Percentiles rank a stretch among this genome's conserved stretches.
Conservation (phyloP, 2,888 invertebrate species). For the Sarcophaga subvicina region DNA sequence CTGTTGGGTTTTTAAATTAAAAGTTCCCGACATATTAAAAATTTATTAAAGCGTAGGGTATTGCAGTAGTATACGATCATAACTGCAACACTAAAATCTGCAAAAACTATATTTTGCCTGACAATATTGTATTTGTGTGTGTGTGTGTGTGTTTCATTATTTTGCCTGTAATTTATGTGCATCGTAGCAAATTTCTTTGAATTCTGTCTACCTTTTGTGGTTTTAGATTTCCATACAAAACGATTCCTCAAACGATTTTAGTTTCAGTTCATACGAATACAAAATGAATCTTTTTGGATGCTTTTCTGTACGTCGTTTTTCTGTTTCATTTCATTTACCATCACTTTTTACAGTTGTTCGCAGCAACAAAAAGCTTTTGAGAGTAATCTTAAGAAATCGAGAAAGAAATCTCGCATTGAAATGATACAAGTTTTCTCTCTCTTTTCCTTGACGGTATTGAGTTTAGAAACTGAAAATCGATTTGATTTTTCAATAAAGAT, state of each 20-base stretch:
- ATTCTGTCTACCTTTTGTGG: conserved; percentile 55
- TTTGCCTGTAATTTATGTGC: conserved; percentile 27
- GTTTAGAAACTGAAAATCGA: no score
- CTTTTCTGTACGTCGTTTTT: neutral
- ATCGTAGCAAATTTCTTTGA: conserved; percentile 55
- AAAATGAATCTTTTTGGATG: conserved; percentile 12
- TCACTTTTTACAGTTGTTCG: conserved; percentile 40
- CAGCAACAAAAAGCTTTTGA: neutral
- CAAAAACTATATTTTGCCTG: neutral
- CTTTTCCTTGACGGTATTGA: no score
- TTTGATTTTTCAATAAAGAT: no score
- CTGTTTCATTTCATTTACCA: conserved; percentile 13
- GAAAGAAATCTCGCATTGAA: neutral
- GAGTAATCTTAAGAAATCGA: neutral
- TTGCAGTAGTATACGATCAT: neutral
- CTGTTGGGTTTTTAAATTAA: no score
- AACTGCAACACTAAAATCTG: neutral
- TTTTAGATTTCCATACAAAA: conserved; percentile 21
- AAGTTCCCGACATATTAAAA: no score
- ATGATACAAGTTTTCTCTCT: no score
- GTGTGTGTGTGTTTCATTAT: neutral
- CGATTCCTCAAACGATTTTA: neutral
- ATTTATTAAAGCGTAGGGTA: neutral
- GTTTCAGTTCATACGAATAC: conserved; percentile 1
- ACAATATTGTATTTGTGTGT: neutral